Evolutionary conservation across 2,797 vertebrate genomes (phyloP).

Genomic region (Alectoris magna): DNA sequence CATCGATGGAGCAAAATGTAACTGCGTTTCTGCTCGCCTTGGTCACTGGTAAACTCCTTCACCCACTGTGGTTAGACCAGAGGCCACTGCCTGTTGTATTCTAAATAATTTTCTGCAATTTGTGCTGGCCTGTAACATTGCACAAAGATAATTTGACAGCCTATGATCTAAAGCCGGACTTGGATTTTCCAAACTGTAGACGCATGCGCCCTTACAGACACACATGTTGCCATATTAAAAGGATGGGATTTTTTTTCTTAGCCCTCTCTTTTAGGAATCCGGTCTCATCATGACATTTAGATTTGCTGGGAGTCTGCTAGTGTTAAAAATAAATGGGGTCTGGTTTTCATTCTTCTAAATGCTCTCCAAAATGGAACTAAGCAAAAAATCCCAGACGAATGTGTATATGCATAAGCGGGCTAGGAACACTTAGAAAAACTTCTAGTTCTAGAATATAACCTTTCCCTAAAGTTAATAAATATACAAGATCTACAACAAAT

Average conservation of each 20-base stretch:
- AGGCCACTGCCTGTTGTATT: neutral
- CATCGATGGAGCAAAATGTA: neutral
- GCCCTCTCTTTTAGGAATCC: neutral
- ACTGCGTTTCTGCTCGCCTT: neutral
- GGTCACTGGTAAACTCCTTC: neutral
- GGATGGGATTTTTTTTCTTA: neutral
- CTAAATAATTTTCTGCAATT: neutral
- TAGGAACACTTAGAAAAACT: neutral
- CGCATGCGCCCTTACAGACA: neutral
- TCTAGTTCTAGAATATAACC: neutral
- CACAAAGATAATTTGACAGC: neutral
- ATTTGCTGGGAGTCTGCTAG: neutral
- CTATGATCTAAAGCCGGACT: neutral
- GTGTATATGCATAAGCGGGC: neutral
- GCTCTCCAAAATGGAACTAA: neutral
- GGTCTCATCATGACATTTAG: neutral
- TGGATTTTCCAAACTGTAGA: neutral
- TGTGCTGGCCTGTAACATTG: neutral
- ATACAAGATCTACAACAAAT: neutral
- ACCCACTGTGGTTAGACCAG: neutral
- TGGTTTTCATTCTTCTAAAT: neutral
- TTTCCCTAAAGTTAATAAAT: neutral
- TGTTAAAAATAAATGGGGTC: neutral
- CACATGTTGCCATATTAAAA: fast-evolving
- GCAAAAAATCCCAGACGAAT: neutral